A percentile compares a stretch with the other conserved stretches of the same genome.
These are phyloP conservation scores for Reticulitermes lucifugus DNA, from an alignment of 2,888 invertebrate genomes.

Conservation along the genomic window DNA sequence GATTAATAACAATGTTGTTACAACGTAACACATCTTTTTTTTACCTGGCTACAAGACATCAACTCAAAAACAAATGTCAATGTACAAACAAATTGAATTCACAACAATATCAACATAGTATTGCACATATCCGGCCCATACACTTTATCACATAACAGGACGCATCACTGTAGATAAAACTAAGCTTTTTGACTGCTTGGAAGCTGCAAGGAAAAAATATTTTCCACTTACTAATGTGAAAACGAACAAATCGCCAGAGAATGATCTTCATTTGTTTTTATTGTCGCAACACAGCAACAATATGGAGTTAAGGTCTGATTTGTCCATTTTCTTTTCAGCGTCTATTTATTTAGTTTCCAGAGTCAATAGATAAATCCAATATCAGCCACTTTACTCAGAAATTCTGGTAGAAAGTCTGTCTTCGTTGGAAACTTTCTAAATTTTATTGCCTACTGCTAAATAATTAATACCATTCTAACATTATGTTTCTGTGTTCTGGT, in stretches of 20 bases:
- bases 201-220: background rate
- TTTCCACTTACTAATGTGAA: background rate
- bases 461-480: background rate
- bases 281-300: conserved; percentile 13
- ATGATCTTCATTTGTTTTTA: background rate
- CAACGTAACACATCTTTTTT: background rate
- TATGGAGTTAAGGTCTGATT: background rate
- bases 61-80: background rate
- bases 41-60: background rate
- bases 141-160: conserved; percentile 11
- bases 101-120: conserved; percentile 23
- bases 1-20: conserved; percentile 5
- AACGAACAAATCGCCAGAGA: background rate
- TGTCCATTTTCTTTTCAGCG: background rate
- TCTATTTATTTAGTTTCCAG: background rate
- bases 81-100: background rate
- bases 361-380: background rate
- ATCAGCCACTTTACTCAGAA: background rate
- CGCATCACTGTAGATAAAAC: background rate
- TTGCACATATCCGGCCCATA: conserved; percentile 17
- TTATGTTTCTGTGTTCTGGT: background rate
- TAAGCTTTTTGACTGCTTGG: conserved; percentile 12
- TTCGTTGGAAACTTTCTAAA: background rate
- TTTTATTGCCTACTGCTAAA: background rate
- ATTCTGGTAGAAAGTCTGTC: background rate